These are phyloP conservation scores for Frieseomelitta varia DNA, from an alignment of 1,140 invertebrate genomes.

Conservation along the genomic window DNA sequence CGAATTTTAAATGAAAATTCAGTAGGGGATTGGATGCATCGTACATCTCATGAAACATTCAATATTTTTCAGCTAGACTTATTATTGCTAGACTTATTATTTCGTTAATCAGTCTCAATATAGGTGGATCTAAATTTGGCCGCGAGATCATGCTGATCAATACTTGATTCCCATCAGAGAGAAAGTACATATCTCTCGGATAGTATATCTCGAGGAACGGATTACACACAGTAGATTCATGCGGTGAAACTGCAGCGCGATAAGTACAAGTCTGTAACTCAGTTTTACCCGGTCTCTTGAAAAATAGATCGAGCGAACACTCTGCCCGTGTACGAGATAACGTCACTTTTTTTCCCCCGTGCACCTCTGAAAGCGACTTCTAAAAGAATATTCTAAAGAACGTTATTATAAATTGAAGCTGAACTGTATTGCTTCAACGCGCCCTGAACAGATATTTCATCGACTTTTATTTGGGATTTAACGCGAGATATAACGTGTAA, in stretches of 20 bases:
- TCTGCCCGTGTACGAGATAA: no score
- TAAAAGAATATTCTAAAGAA: background rate
- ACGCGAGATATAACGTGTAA: background rate
- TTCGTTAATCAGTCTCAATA: background rate
- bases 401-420: background rate
- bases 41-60: background rate
- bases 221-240: constrained; percentile 1
- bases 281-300: background rate
- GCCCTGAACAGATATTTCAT: no score
- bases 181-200: constrained; percentile 25
- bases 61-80: background rate
- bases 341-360: background rate
- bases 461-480: no score
- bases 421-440: no score
- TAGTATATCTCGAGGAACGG: no score
- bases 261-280: background rate
- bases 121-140: constrained; percentile 13
- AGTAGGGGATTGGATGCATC: no score
- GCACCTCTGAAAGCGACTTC: background rate
- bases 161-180: constrained; percentile 43
- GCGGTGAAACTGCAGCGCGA: background rate
- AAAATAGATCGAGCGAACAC: background rate
- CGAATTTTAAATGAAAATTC: no score
- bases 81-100: no score
- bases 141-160: constrained; percentile 35